Conservation (phyloP, 2,113 vertebrate genomes). For the Kryptolebias marmoratus region DNA sequence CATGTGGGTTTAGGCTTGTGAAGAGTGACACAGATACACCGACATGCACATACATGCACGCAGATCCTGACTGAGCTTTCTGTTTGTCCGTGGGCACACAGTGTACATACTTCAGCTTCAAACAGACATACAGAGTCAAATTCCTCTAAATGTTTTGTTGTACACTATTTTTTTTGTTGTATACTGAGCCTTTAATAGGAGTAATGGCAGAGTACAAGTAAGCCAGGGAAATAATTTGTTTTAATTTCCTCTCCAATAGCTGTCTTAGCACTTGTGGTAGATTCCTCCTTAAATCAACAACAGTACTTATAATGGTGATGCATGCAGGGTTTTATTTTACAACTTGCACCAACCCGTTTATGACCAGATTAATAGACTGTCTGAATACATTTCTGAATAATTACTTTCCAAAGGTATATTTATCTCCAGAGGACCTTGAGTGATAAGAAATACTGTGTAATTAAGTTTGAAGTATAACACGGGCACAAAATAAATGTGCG, state of each 20-base stretch:
- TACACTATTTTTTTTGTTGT: background rate
- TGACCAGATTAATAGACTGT: slow-evolving; percentile 39
- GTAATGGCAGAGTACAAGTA: slow-evolving; percentile 38
- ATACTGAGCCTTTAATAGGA: slow-evolving; percentile 17
- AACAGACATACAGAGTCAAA: slow-evolving; percentile 39
- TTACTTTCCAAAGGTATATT: slow-evolving; percentile 51
- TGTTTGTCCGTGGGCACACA: background rate
- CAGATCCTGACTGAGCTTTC: slow-evolving; percentile 31
- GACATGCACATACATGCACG: slow-evolving; percentile 36
- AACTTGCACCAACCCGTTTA: slow-evolving; percentile 43
- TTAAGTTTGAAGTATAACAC: slow-evolving; percentile 45
- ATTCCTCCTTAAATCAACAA: slow-evolving; percentile 59
- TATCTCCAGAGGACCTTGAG: slow-evolving; percentile 24
- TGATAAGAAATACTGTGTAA: slow-evolving; percentile 32
- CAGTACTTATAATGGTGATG: slow-evolving; percentile 14
- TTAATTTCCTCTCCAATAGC: slow-evolving; percentile 5
- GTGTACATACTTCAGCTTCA: background rate
- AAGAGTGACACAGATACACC: background rate
- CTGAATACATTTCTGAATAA: slow-evolving; percentile 53
- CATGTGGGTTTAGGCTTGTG: slow-evolving; percentile 24
- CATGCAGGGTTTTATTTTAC: slow-evolving; percentile 31
- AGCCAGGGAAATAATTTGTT: slow-evolving; percentile 17
- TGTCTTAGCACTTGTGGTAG: slow-evolving; percentile 25
- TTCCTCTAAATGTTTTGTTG: slow-evolving; percentile 15
- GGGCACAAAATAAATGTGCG: slow-evolving; percentile 49